Evolutionary conservation across 2,797 vertebrate genomes (phyloP), one percentile per base, ranked within the genome.

Genomic region (Parauchenoglanis punctatus): DNA sequence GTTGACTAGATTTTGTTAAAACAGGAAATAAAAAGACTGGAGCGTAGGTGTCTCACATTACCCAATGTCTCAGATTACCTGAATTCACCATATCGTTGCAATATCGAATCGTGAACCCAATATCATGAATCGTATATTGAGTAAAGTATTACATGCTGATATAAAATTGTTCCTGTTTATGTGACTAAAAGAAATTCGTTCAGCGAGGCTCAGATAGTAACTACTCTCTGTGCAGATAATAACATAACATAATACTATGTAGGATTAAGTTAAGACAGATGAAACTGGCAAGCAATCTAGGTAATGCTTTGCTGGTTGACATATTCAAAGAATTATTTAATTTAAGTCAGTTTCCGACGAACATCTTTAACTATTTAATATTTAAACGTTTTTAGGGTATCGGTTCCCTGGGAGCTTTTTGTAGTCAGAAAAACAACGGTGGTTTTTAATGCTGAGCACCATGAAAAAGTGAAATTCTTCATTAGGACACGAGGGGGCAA

Each of bases 401-500:
- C 31, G 49, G 1, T 56, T 20, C n/a, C 44, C 72, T 73, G 44
- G 20, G 25, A 28, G 46, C 25, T n/a, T n/a, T 61, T 20, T 3
- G 20, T 58, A 6, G 25, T 84, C 5, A 40, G 10, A 25, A 59
- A 23, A 23, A 46, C 8, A 73, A 11, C 8, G 54, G 11, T 7
- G 54, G 40, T n/a, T 31, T 35, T 28, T 28, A 31, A 25, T 44
- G 10, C 25, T n/a, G 73, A 76, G 12, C 46, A 15, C 12, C 12
- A 28, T 3, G 0, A 25, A 5, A 25, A 76, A 23, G 12, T 73
- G 65, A 17, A 44, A 46, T 67, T 25, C 23, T n/a, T 23, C 1
- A 25, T 40, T 40, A 3, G 23, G 63, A 59, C 89, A 58, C 84
- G 8, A 89, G 88, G 81, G 81, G 89, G 81, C 84, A 84, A 10